phyloP scores from a whole-genome alignment of 2,113 vertebrate species.

The Pelobates fuscus region DNA sequence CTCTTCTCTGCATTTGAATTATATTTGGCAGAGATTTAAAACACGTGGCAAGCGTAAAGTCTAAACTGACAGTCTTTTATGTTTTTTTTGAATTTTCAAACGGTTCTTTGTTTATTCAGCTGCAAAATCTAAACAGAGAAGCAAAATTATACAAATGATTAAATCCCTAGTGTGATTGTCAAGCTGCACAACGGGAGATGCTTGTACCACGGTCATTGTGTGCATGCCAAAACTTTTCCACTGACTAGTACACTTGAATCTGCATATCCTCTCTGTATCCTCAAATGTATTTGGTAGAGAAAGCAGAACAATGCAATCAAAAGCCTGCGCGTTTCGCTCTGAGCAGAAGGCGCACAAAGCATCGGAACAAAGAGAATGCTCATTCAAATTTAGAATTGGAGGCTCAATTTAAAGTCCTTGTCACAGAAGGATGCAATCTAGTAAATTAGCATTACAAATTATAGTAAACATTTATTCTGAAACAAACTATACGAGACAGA shows the following conservation, averaged over 20 bases:
- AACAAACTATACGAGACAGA: not conserved
- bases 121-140: constrained; percentile 54
- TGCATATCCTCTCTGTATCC: constrained; percentile 1
- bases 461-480: not conserved
- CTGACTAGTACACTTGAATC: constrained; percentile 14
- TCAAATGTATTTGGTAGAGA: not conserved
- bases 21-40: constrained; percentile 46
- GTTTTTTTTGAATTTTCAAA: constrained; percentile 55
- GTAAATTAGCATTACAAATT: not conserved
- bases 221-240: constrained; percentile 18
- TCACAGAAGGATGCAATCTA: not conserved
- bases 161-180: constrained; percentile 46
- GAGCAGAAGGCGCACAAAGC: not conserved
- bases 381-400: not conserved
- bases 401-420: not conserved
- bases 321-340: not conserved
- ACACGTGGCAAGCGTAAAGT: constrained; percentile 43
- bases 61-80: constrained; percentile 54
- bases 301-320: constrained; percentile 8
- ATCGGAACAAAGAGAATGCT: not conserved
- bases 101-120: constrained; percentile 47
- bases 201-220: constrained; percentile 36
- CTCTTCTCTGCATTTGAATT: constrained; percentile 44
- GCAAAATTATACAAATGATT: constrained; percentile 55
- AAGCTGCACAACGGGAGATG: constrained; percentile 48